Evolutionary conservation across 2,888 invertebrate genomes (phyloP).

Genomic region (Microctonus brassicae): DNA sequence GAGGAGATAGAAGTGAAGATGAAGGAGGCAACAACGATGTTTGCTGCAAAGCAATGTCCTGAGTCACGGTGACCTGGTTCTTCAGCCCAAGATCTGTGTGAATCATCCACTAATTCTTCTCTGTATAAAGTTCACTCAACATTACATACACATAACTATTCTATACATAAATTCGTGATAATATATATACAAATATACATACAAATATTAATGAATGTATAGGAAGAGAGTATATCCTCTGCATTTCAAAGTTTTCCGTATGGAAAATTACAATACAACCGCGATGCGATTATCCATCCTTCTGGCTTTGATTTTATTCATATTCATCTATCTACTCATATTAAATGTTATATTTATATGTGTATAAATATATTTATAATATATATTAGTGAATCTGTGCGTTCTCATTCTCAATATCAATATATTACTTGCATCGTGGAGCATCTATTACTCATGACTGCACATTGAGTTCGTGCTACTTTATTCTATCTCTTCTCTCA

Average conservation of each 20-base stretch:
- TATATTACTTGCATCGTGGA: background rate
- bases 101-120: conserved; percentile 38
- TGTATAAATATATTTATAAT: background rate
- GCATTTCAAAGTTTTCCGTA: conserved; percentile 39
- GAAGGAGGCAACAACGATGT: conserved; percentile 44
- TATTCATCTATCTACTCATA: background rate
- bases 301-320: background rate
- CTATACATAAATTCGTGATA: too few species aligned
- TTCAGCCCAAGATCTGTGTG: conserved; percentile 54
- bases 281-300: conserved; percentile 49
- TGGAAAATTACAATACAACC: conserved; percentile 36
- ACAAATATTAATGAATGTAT: too few species aligned
- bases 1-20: conserved; percentile 45
- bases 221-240: background rate
- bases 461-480: background rate
- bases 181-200: background rate
- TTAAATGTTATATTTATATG: background rate
- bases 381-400: background rate
- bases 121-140: conserved; percentile 27
- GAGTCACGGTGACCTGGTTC: conserved; percentile 62
- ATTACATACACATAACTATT: conserved; percentile 24
- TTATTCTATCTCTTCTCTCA: background rate
- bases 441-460: background rate
- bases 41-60: conserved; percentile 58
- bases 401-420: background rate